A percentile compares a stretch with the other conserved stretches of the same genome.
These are phyloP conservation scores for Pangasianodon gigas DNA, from an alignment of 2,113 vertebrate genomes.

Conservation along the genomic window DNA sequence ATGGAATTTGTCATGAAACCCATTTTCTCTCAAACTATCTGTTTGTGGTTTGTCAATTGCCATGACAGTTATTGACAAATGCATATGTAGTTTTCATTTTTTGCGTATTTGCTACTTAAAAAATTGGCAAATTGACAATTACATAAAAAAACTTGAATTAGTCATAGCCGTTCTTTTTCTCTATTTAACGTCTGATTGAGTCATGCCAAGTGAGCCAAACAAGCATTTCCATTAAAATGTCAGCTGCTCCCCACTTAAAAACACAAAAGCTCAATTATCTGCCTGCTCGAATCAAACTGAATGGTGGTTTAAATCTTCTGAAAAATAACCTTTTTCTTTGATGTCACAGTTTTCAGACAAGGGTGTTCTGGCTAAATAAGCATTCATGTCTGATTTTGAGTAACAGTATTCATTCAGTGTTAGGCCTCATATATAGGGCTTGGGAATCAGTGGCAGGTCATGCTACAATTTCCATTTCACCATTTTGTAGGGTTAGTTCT, in stretches of 20 bases:
- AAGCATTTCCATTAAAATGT: conserved; percentile 47
- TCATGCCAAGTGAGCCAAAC: conserved; percentile 24
- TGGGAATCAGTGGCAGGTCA: not conserved
- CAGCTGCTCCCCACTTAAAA: conserved; percentile 36
- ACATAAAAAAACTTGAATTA: conserved; percentile 22
- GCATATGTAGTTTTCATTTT: not conserved
- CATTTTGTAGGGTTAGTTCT: not conserved
- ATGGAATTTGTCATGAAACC: conserved; percentile 26
- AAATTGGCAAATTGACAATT: conserved; percentile 1
- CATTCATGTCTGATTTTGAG: not conserved
- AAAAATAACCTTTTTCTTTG: conserved; percentile 10
- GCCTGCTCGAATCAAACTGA: conserved; percentile 4
- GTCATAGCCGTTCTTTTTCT: not conserved
- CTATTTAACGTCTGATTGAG: conserved; percentile 27
- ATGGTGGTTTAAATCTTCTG: not conserved
- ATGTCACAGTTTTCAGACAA: not conserved
- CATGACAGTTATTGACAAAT: not conserved
- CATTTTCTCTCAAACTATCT: not conserved
- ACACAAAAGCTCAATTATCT: conserved; percentile 39
- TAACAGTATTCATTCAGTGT: not conserved
- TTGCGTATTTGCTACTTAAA: not conserved
- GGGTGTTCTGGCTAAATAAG: not conserved
- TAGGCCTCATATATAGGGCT: not conserved
- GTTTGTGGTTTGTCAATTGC: not conserved
- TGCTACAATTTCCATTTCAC: not conserved